These are phyloP conservation scores for Poecilobothrus nobilitatus DNA, from an alignment of 2,888 invertebrate species.

Conservation along the genomic window DNA sequence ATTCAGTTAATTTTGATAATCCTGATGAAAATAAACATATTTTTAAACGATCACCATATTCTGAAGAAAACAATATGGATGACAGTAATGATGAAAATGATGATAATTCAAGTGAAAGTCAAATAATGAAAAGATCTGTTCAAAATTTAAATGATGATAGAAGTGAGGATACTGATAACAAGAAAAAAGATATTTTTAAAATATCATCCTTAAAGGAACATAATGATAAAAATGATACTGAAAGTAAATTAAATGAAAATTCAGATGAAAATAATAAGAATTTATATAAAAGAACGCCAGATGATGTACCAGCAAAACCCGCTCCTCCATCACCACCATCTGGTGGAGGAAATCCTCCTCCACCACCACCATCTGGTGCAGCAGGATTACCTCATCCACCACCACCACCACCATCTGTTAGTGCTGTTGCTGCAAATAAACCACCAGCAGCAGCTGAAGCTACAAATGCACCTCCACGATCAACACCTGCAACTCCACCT, in stretches of 20 bases:
- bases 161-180: background rate
- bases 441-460: background rate
- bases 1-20: background rate
- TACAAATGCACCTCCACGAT: background rate
- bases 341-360: background rate
- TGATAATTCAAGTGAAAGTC: background rate
- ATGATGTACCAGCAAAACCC: background rate
- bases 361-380: constrained; percentile 11
- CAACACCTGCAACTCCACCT: constrained; percentile 11
- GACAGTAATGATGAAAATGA: background rate
- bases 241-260: background rate
- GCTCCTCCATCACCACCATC: too few species aligned
- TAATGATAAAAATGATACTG: constrained; percentile 10
- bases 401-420: constrained; percentile 14
- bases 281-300: background rate
- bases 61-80: background rate
- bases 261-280: too few species aligned
- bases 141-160: background rate
- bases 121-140: background rate
- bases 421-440: constrained; percentile 8
- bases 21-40: background rate
- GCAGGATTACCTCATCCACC: constrained; percentile 9
- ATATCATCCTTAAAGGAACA: constrained; percentile 3
- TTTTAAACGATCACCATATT: background rate
- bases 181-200: background rate